Conservation (phyloP, 2,113 vertebrate genomes). For the Podilymbus podiceps region DNA sequence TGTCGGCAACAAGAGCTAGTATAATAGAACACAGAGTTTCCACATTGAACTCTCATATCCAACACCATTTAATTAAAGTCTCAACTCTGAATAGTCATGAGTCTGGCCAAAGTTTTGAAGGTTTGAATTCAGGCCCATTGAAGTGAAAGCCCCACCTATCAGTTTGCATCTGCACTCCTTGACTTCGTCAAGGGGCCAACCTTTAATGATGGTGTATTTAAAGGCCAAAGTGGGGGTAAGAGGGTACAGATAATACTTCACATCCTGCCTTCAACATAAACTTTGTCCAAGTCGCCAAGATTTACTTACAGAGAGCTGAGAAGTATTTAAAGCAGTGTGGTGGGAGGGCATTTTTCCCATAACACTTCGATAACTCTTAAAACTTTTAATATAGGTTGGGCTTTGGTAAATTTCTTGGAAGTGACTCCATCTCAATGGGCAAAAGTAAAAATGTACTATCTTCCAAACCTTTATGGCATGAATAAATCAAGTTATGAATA, state of each 20-base stretch:
- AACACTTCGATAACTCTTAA: not conserved
- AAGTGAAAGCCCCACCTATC: not conserved
- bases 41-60: slow-evolving; percentile 16
- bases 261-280: not conserved
- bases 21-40: slow-evolving; percentile 18
- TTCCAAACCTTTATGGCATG: not conserved
- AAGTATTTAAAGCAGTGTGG: not conserved
- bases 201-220: not conserved
- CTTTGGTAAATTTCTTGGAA: not conserved
- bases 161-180: not conserved
- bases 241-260: not conserved
- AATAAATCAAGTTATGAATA: not conserved
- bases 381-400: not conserved
- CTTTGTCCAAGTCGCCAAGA: not conserved
- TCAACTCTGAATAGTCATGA: slow-evolving; percentile 2
- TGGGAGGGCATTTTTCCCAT: not conserved
- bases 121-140: slow-evolving; percentile 13
- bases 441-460: not conserved
- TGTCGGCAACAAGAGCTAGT: slow-evolving; percentile 37
- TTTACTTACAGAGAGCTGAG: not conserved
- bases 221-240: not conserved
- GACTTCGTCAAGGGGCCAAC: not conserved
- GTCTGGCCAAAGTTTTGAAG: not conserved
- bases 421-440: not conserved
- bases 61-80: slow-evolving; percentile 60